Percentiles rank a stretch among this genome's conserved stretches.
phyloP scores from a whole-genome alignment of 2,888 invertebrate species.

The Psococerastis gibbosa region DNA sequence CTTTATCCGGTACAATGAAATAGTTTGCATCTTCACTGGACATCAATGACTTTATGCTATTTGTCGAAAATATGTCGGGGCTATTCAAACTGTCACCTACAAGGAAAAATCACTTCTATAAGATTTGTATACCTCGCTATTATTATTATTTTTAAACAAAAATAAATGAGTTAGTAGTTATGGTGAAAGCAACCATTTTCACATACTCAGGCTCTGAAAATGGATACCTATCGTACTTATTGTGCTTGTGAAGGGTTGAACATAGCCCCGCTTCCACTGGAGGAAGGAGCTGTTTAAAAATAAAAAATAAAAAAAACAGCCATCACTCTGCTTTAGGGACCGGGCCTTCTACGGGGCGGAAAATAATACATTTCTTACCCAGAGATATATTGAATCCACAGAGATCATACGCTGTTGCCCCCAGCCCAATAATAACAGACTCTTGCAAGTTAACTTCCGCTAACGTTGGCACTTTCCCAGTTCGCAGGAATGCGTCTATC shows the following conservation, averaged over 20 bases:
- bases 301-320: no score
- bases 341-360: no score
- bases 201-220: no score
- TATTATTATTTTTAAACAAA: no score
- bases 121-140: no score
- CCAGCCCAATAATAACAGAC: conserved; percentile 40
- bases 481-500: conserved; percentile 43
- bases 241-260: no score
- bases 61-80: conserved; percentile 20
- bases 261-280: no score
- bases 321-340: no score
- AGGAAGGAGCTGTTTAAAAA: no score
- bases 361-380: neutral
- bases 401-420: conserved; percentile 35
- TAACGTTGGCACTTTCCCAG: conserved; percentile 40
- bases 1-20: conserved; percentile 32
- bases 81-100: conserved; percentile 33
- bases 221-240: no score
- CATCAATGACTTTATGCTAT: conserved; percentile 24
- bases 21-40: conserved; percentile 33
- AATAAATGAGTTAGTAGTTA: no score
- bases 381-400: conserved; percentile 41
- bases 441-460: conserved; percentile 49
- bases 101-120: no score
- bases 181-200: neutral